phyloP scores from a whole-genome alignment of 2,113 vertebrate species.

The Anoura caudifer region DNA sequence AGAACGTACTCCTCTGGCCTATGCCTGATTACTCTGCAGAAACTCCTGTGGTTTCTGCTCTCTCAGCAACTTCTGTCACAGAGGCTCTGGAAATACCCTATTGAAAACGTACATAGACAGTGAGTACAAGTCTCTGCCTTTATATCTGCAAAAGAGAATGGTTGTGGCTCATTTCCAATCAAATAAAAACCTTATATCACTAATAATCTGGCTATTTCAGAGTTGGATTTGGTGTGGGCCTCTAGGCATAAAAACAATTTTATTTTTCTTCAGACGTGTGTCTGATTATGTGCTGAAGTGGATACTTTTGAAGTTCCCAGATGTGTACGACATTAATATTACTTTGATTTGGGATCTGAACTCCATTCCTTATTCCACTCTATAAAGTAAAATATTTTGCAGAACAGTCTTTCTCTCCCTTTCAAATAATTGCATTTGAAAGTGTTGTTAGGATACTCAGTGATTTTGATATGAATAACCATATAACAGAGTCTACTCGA shows the following conservation, averaged over 20 bases:
- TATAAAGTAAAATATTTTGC: background rate
- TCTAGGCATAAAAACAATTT: background rate
- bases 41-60: conserved; percentile 40
- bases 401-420: background rate
- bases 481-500: background rate
- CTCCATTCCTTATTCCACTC: background rate
- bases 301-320: background rate
- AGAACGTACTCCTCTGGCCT: conserved; percentile 30
- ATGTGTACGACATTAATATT: background rate
- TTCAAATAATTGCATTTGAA: background rate
- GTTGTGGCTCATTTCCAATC: background rate
- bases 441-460: background rate
- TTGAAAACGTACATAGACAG: background rate
- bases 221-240: background rate
- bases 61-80: conserved; percentile 26
- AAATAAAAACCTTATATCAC: background rate
- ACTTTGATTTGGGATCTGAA: background rate
- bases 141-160: conserved; percentile 1
- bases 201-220: background rate
- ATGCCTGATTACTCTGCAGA: conserved; percentile 31
- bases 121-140: background rate
- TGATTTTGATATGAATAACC: background rate
- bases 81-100: background rate
- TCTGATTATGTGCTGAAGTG: background rate
- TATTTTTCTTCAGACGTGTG: background rate